These are phyloP conservation scores for Diaprepes abbreviatus DNA, from an alignment of 2,888 invertebrate genomes.

Conservation along the genomic window DNA sequence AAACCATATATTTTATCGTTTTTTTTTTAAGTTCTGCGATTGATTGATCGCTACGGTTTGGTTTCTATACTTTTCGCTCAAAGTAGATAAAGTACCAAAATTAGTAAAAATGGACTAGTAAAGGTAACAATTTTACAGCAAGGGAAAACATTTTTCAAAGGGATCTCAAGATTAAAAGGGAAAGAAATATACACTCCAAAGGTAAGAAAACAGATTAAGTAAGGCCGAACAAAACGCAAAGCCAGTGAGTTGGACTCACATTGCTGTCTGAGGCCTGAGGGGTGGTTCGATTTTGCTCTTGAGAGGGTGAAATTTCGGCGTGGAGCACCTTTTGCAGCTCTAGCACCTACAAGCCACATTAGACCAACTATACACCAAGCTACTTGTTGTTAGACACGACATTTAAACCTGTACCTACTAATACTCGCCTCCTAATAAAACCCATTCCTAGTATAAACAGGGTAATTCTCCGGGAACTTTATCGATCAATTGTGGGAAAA, in stretches of 20 bases:
- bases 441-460: constrained; percentile 6
- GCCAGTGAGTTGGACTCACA: constrained; percentile 63
- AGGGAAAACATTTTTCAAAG: background rate
- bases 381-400: constrained; percentile 48
- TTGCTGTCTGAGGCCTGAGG: constrained; percentile 56
- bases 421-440: constrained; percentile 2
- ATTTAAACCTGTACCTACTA: constrained; percentile 22
- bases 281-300: constrained; percentile 57
- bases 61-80: background rate
- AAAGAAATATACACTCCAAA: constrained; percentile 30
- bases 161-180: constrained; percentile 13
- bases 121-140: background rate
- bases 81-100: background rate
- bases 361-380: constrained; percentile 55
- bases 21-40: too few relatives aligned
- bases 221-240: constrained; percentile 54
- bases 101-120: background rate
- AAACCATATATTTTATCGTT: too few relatives aligned
- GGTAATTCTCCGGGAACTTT: too few relatives aligned
- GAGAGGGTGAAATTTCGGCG: constrained; percentile 62
- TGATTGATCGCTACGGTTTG: background rate
- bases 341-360: constrained; percentile 66
- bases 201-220: constrained; percentile 39
- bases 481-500: too few relatives aligned
- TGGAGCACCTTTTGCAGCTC: constrained; percentile 66